A percentile compares a stretch with the other conserved stretches of the same genome.
Conservation (phyloP, 2,797 vertebrate genomes). For the Poliocrania exsul region DNA sequence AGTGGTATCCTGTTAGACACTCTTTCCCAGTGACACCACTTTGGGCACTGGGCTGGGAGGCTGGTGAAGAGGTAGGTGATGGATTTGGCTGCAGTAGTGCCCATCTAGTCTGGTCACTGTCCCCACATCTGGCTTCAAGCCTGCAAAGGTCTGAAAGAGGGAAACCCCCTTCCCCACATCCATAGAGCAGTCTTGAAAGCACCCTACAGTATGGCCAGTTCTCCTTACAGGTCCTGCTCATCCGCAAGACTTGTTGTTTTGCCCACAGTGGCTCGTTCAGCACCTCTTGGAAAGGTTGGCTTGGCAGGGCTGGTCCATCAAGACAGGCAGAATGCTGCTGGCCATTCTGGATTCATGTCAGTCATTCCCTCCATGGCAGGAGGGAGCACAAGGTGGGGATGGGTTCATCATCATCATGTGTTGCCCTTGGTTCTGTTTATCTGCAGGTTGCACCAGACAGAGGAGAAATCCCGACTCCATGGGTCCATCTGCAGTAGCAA, state of each 20-base stretch:
- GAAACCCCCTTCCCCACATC: not conserved
- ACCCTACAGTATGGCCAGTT: fast-evolving
- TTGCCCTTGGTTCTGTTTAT: not conserved
- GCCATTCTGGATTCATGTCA: not conserved
- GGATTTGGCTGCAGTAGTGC: not conserved
- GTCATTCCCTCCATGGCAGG: no score
- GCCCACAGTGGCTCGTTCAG: not conserved
- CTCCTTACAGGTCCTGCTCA: not conserved
- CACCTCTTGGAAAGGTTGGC: not conserved
- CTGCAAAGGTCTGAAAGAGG: not conserved
- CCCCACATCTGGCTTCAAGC: not conserved
- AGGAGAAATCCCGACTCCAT: conserved; percentile 81
- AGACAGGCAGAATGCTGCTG: not conserved
- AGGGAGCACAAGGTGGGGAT: fast-evolving
- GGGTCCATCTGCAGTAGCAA: conserved; percentile 85
- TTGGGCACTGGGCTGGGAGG: not conserved
- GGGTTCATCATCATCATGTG: not conserved
- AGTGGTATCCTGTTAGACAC: not conserved
- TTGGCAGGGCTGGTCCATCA: not conserved
- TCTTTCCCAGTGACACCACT: not conserved
- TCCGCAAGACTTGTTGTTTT: fast-evolving
- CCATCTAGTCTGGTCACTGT: not conserved
- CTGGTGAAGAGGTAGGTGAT: not conserved
- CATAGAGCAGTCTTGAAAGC: not conserved
- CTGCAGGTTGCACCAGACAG: conserved; percentile 86